Percentiles rank a stretch among this genome's conserved stretches.
Evolutionary conservation across 1,140 invertebrate species (phyloP).

Genomic region (Druon quercuslanigerum): DNA sequence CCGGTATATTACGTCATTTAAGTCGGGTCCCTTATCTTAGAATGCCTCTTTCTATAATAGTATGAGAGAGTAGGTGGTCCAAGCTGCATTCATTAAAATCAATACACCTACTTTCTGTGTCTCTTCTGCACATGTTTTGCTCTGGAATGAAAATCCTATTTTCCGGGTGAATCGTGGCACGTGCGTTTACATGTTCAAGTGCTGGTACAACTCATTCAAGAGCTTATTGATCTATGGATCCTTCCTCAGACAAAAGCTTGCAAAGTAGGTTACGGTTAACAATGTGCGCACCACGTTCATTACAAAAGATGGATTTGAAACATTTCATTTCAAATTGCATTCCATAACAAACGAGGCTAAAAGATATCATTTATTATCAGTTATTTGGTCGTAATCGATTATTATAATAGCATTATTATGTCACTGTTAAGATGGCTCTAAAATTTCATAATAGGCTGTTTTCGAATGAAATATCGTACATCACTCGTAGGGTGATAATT

Average conservation of each 20-base stretch:
- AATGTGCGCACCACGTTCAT: background rate
- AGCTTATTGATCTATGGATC: constrained; percentile 24
- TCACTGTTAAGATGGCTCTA: no score
- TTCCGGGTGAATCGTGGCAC: constrained; percentile 15
- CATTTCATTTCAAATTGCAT: background rate
- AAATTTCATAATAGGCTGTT: no score
- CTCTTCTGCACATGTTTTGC: constrained; percentile 35
- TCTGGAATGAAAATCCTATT: background rate
- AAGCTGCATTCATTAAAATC: constrained; percentile 67
- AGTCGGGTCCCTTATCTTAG: background rate
- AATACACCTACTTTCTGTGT: constrained; percentile 51
- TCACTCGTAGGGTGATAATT: no score
- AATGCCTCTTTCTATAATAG: background rate
- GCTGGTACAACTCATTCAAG: background rate
- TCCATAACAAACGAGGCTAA: no score
- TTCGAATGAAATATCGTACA: no score
- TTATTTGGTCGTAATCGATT: no score
- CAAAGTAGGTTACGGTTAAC: constrained; percentile 13
- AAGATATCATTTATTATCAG: no score
- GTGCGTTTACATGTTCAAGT: constrained; percentile 4
- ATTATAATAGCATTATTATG: no score
- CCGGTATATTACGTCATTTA: no score
- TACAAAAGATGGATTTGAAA: background rate
- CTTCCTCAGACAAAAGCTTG: constrained; percentile 4
- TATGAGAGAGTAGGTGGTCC: constrained; percentile 37